These are phyloP conservation scores for Plecturocebus donacophilus DNA, from an alignment of 2,113 vertebrate genomes.

Conservation along the genomic window DNA sequence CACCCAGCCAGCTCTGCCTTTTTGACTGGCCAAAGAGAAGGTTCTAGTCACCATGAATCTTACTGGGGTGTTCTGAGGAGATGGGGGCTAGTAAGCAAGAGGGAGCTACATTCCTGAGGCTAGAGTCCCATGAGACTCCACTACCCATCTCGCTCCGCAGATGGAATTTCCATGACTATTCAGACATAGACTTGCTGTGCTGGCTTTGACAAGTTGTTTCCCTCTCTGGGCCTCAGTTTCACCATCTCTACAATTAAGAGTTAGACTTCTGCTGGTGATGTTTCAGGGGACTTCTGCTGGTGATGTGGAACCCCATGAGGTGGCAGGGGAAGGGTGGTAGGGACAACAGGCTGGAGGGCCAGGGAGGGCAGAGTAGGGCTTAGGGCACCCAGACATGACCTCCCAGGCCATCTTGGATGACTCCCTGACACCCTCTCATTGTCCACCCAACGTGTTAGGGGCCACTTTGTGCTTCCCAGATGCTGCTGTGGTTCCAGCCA, in stretches of 20 bases:
- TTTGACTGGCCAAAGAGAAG: not conserved
- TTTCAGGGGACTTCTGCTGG: not conserved
- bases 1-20: not conserved
- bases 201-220: not conserved
- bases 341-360: not conserved
- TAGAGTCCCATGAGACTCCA: not conserved
- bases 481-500: not conserved
- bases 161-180: not conserved
- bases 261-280: too few species aligned
- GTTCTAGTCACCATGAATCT: not conserved
- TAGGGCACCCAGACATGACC: not conserved
- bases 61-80: not conserved
- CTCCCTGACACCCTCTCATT: not conserved
- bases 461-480: not conserved
- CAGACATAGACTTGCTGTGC: not conserved
- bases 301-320: not conserved
- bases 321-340: rapidly evolving
- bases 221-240: not conserved
- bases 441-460: not conserved
- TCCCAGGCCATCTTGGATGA: not conserved
- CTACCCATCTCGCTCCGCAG: not conserved
- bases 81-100: not conserved
- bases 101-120: not conserved
- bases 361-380: not conserved
- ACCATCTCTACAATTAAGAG: not conserved